phyloP scores from a whole-genome alignment of 2,888 invertebrate species.

The Andrena bucephala region DNA sequence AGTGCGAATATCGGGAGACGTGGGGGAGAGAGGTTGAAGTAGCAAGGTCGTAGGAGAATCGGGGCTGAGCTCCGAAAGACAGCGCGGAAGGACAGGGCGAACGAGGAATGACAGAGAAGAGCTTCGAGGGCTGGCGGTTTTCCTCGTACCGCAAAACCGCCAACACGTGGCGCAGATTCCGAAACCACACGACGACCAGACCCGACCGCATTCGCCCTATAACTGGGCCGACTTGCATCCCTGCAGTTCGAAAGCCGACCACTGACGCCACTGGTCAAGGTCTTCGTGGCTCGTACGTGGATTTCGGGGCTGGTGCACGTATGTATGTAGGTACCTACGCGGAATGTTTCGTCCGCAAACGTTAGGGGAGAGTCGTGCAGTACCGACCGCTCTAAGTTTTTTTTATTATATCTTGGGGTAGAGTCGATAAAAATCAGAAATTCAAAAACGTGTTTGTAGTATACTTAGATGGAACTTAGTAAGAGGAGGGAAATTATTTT shows the following conservation, averaged over 20 bases:
- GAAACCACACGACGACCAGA: constrained; percentile 76
- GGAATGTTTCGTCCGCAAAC: background rate
- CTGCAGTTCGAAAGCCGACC: constrained; percentile 56
- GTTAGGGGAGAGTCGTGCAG: background rate
- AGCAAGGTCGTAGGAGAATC: constrained; percentile 41
- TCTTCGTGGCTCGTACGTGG: constrained; percentile 28
- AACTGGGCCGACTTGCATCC: constrained; percentile 65
- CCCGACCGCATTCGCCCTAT: constrained; percentile 72
- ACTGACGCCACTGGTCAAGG: constrained; percentile 53
- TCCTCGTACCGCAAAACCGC: constrained; percentile 82
- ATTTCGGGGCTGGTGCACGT: constrained; percentile 20
- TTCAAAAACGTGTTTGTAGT: no score
- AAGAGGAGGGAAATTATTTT: no score
- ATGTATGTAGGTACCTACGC: background rate
- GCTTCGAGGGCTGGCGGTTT: constrained; percentile 78
- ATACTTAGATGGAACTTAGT: no score
- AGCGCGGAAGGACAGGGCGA: constrained; percentile 55
- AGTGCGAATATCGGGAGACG: background rate
- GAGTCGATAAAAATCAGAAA: no score
- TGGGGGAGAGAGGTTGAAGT: constrained; percentile 7
- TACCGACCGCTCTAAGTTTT: no score
- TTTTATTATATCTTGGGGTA: no score
- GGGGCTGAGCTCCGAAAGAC: constrained; percentile 59
- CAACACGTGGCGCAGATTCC: constrained; percentile 81
- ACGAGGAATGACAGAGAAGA: constrained; percentile 68